Conservation (phyloP, 2,888 invertebrate species). For the Flabesymbios commensalis region DNA sequence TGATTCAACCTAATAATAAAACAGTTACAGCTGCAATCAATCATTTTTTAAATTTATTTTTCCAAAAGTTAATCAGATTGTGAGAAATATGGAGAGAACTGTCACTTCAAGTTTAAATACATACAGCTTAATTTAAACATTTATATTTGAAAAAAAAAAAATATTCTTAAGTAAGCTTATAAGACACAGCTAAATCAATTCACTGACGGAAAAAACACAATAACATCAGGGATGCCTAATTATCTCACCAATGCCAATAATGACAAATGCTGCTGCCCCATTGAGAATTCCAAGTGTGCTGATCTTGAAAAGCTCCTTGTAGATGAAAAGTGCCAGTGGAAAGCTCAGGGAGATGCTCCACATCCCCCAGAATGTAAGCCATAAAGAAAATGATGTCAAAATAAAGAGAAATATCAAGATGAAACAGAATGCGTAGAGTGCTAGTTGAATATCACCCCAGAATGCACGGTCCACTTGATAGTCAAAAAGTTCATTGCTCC, state of each 20-base stretch:
- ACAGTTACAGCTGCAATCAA: too few relatives aligned
- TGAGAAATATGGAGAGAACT: too few relatives aligned
- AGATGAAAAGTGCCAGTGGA: constrained; percentile 53
- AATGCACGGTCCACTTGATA: constrained; percentile 51
- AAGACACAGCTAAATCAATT: too few relatives aligned
- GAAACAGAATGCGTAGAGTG: constrained; percentile 40
- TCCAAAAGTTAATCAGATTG: too few relatives aligned
- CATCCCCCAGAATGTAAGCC: constrained; percentile 50
- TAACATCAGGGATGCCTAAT: too few relatives aligned
- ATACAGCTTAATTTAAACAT: too few relatives aligned
- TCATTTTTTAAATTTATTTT: too few relatives aligned
- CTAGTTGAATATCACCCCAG: constrained; percentile 52
- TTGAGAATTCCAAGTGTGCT: constrained; percentile 51
- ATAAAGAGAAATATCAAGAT: constrained; percentile 50
- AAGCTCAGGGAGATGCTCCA: constrained; percentile 48
- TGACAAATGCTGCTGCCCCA: constrained; percentile 56
- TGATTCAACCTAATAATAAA: too few relatives aligned
- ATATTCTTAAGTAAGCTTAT: too few relatives aligned
- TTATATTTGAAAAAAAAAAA: too few relatives aligned
- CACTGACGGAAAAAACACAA: too few relatives aligned
- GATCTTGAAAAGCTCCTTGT: constrained; percentile 47
- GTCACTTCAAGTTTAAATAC: too few relatives aligned
- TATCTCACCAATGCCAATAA: constrained; percentile 55
- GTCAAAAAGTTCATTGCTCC: constrained; percentile 55
- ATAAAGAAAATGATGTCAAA: constrained; percentile 51